Evolutionary conservation across 2,888 invertebrate genomes (phyloP).

Genomic region (Beris chalybata): DNA sequence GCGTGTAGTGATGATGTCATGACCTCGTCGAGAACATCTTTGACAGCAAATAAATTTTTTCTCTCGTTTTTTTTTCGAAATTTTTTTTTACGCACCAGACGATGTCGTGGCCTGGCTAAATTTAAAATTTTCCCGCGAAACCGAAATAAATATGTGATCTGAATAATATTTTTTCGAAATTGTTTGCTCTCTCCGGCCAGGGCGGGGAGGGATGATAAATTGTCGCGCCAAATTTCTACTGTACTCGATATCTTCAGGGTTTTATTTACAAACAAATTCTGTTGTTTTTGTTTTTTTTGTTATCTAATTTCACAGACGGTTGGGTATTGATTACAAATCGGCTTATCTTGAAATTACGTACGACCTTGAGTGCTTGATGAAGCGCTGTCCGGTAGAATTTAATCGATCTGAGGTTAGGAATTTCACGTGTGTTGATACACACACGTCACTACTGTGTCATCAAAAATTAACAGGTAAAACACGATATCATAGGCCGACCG

Average conservation of each 20-base stretch:
- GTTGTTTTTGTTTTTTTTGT: neutral
- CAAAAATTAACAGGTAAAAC: conserved; percentile 18
- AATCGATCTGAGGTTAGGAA: conserved; percentile 21
- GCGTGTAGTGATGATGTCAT: no score
- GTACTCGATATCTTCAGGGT: neutral
- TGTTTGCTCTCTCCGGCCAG: no score
- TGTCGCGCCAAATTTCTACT: conserved; percentile 4
- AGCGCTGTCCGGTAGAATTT: neutral
- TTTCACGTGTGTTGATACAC: conserved; percentile 17
- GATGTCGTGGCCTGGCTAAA: no score
- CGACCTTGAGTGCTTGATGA: conserved; percentile 10
- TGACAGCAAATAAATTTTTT: no score
- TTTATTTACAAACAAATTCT: conserved; percentile 27
- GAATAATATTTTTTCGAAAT: no score
- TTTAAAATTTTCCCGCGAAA: no score
- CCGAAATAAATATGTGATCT: no score
- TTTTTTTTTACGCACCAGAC: no score
- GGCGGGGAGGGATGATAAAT: no score
- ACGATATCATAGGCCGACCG: neutral
- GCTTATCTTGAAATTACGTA: neutral
- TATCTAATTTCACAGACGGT: conserved; percentile 8
- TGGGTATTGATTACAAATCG: neutral
- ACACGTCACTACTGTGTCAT: conserved; percentile 23
- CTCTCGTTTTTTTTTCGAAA: no score
- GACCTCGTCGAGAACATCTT: no score